phyloP scores from a whole-genome alignment of 2,888 invertebrate genomes.

The Steromphala cineraria region DNA sequence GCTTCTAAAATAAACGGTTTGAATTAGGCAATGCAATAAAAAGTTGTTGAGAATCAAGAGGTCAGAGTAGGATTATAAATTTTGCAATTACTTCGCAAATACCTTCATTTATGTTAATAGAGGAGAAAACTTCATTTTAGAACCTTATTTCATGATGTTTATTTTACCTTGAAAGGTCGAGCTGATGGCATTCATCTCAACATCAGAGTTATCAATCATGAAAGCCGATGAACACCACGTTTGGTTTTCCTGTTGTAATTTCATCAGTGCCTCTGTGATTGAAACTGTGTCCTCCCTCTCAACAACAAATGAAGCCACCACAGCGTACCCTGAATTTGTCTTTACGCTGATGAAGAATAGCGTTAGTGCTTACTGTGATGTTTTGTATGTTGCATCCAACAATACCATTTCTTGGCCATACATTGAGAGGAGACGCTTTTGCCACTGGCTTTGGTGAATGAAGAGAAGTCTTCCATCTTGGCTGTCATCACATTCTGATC shows the following conservation, averaged over 20 bases:
- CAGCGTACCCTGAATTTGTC: conserved; percentile 37
- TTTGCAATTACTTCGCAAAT: too few species aligned
- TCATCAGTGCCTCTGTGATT: conserved; percentile 34
- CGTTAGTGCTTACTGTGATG: conserved; percentile 37
- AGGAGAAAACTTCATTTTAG: too few species aligned
- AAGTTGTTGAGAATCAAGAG: too few species aligned
- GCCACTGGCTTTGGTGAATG: conserved; percentile 34
- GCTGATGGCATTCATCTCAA: conserved; percentile 32
- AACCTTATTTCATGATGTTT: too few species aligned
- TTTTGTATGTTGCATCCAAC: conserved; percentile 44
- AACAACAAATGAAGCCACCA: conserved; percentile 36
- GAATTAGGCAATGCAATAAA: too few species aligned
- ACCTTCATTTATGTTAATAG: too few species aligned
- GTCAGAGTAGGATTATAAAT: too few species aligned
- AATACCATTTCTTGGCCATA: conserved; percentile 40
- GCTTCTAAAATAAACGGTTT: conserved; percentile 6
- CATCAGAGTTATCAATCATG: conserved; percentile 39
- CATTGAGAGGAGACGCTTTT: conserved; percentile 23
- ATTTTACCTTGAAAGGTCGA: conserved; percentile 35
- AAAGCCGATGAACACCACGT: conserved; percentile 24
- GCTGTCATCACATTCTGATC: too few species aligned
- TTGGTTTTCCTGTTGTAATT: conserved; percentile 26
- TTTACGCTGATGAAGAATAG: conserved; percentile 40
- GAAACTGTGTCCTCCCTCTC: conserved; percentile 31
- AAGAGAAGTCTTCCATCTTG: conserved; percentile 26